Conservation (phyloP, 2,888 invertebrate species). For the Mythimna lalbum region DNA sequence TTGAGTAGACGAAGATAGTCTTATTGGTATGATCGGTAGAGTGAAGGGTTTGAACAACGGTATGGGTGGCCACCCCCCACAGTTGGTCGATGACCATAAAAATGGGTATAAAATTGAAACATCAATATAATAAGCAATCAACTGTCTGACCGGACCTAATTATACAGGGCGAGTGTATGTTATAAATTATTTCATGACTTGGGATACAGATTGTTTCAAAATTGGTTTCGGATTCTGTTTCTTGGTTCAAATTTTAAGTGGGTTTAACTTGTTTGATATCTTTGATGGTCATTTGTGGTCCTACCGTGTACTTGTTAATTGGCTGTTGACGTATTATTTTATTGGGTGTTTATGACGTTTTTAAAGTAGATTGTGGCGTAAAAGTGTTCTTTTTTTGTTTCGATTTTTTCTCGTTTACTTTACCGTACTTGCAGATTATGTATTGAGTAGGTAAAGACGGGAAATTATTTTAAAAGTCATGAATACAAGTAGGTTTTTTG, state of each 20-base stretch:
- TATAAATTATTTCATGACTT: constrained; percentile 86
- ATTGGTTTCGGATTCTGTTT: constrained; percentile 38
- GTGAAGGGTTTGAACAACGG: constrained; percentile 75
- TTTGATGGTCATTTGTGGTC: constrained; percentile 11
- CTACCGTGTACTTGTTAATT: constrained; percentile 24
- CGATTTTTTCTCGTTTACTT: background rate
- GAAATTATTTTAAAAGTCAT: background rate
- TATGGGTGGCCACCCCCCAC: constrained; percentile 91
- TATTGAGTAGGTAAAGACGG: too few species aligned
- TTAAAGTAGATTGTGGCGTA: constrained; percentile 4
- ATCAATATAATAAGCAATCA: constrained; percentile 91
- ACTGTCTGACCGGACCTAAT: constrained; percentile 84
- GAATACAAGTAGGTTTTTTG: background rate
- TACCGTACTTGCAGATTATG: background rate
- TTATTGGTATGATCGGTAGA: constrained; percentile 67
- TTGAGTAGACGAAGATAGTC: constrained; percentile 79
- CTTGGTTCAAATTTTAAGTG: constrained; percentile 6
- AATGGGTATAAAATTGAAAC: constrained; percentile 91
- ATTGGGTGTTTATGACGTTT: constrained; percentile 28
- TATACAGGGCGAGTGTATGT: constrained; percentile 86
- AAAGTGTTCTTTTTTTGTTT: background rate
- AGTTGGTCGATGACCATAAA: constrained; percentile 91
- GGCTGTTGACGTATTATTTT: constrained; percentile 29
- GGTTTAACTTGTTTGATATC: constrained; percentile 1
- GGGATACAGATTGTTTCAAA: constrained; percentile 83